Base-by-base conservation (phyloP, 1,140 invertebrate genomes). In the Conus betulinus region DNA sequence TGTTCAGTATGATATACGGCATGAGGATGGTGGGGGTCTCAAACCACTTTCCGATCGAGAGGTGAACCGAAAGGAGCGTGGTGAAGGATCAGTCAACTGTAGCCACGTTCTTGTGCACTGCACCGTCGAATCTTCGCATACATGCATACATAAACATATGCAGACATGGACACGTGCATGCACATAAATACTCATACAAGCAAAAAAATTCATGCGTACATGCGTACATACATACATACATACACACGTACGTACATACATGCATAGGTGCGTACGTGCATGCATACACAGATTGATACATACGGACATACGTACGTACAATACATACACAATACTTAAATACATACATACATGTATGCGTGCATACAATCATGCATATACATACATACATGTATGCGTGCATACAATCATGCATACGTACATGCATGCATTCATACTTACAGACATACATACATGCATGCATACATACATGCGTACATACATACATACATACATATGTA, bases 261-360 rank as follows among this genome's bases (percentile, higher is more conserved):
- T 57, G 39, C 53, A 51, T 57, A 83, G 11, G n/a, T 57, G n/a
- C 27, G n/a, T 57, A 51, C 27, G n/a, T 57, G n/a, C 53, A 51
- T 57, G 11, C 60, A 86, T 71, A 71, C 20, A 67, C 71, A 74
- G 20, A 86, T 86, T 39, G 20, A 86, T 86, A 86, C 25, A 86
- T 86, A 86, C 52, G 3, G 39, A 39, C 39, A 39, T 39, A 39
- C 39, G 3, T 39, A 39, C 39, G 3, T 39, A 39, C 39, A 39
- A 39, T 39, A 39, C 39, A 39, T 39, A 39, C 39, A 39, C 3
- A 3, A 39, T 39, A 3, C 39, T 39, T 39, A 39, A 39, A 86
- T 86, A 86, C 52, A 86, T 86, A 86, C 60, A 71, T 71, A 86
- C 27, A 86, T 86, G 71, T 20, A 63, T 63, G 57, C 25, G 71